These are phyloP conservation scores for Sardinella longiceps DNA, from an alignment of 2,797 vertebrate genomes.

Conservation along the genomic window DNA sequence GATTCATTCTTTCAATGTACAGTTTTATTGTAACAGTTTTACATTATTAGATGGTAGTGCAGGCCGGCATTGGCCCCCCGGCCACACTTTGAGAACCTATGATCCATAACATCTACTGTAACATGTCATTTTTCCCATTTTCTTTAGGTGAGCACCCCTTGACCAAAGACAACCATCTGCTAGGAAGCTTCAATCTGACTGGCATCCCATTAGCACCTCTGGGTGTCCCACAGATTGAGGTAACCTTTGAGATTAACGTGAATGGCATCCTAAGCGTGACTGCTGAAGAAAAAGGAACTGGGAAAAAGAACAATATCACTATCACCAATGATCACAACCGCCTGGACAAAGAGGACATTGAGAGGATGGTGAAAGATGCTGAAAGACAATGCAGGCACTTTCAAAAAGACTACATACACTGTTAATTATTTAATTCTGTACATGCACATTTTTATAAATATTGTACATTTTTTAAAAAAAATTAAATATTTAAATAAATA, in stretches of 20 bases:
- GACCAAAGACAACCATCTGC: slow-evolving; percentile 94
- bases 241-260: slow-evolving; percentile 95
- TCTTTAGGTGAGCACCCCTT: slow-evolving; percentile 88
- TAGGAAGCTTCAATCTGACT: slow-evolving; percentile 93
- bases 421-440: too few relatives aligned
- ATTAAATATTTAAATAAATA: too few relatives aligned
- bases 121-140: not conserved
- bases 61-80: too few relatives aligned
- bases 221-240: slow-evolving; percentile 94
- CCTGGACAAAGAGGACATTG: slow-evolving; percentile 90
- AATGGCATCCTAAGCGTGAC: slow-evolving; percentile 93
- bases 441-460: too few relatives aligned
- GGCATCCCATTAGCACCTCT: slow-evolving; percentile 94
- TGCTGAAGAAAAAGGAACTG: slow-evolving; percentile 94
- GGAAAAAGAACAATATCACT: slow-evolving; percentile 98
- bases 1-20: too few relatives aligned
- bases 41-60: too few relatives aligned
- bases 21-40: too few relatives aligned
- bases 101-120: too few relatives aligned
- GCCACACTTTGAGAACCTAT: too few relatives aligned
- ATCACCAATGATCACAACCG: slow-evolving; percentile 97
- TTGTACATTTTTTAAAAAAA: too few relatives aligned
- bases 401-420: too few relatives aligned
- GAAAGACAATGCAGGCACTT: too few relatives aligned
- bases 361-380: slow-evolving; percentile 93